These are phyloP conservation scores for Cetoscarus ocellatus DNA, from an alignment of 2,797 vertebrate genomes.

Conservation along the genomic window DNA sequence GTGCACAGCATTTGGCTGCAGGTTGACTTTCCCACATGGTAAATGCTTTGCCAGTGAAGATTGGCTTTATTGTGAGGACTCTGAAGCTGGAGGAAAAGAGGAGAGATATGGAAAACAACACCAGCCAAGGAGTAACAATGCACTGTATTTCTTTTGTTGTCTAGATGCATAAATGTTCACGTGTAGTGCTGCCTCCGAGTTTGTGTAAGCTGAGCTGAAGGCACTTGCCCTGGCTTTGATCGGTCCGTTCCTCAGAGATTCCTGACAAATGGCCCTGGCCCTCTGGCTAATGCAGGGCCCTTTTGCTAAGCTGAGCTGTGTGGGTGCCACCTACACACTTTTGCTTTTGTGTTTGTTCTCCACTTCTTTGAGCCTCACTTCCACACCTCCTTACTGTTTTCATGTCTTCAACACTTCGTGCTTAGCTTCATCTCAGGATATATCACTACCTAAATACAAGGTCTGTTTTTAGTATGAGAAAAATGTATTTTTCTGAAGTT, in stretches of 20 bases:
- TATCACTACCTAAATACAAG: constrained; percentile 26
- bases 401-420: constrained; percentile 28
- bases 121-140: constrained; percentile 52
- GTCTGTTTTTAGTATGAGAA: not conserved
- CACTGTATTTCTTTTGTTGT: constrained; percentile 47
- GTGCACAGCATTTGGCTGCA: constrained; percentile 48
- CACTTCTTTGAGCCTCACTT: constrained; percentile 62
- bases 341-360: constrained; percentile 47
- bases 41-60: constrained; percentile 62
- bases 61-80: constrained; percentile 58
- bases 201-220: constrained; percentile 62
- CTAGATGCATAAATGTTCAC: constrained; percentile 56
- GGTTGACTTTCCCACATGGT: constrained; percentile 60
- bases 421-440: constrained; percentile 45
- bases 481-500: too few species aligned
- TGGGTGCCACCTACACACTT: constrained; percentile 76
- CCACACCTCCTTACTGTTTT: constrained; percentile 66
- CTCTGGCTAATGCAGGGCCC: constrained; percentile 60
- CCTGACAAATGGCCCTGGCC: constrained; percentile 67
- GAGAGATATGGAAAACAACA: constrained; percentile 74
- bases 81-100: constrained; percentile 46
- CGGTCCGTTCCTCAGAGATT: constrained; percentile 78
- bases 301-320: constrained; percentile 67
- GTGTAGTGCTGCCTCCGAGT: constrained; percentile 42
- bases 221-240: constrained; percentile 79